These are phyloP conservation scores for Perca flavescens DNA, from an alignment of 2,113 vertebrate species.

Conservation along the genomic window DNA sequence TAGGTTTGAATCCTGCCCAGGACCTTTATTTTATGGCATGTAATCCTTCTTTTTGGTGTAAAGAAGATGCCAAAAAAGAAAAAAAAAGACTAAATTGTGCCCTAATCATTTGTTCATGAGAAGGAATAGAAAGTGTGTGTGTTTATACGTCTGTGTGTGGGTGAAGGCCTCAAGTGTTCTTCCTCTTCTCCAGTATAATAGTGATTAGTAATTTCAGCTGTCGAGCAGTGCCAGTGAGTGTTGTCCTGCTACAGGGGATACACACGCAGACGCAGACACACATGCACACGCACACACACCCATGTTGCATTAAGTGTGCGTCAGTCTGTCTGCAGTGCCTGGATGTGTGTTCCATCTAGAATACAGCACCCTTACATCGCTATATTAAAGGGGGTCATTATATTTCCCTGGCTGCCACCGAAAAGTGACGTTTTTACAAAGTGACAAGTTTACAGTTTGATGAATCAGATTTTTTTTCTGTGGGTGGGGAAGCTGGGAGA, in stretches of 20 bases:
- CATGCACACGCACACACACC: conserved; percentile 16
- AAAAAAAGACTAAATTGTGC: conserved; percentile 25
- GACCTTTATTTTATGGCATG: conserved; percentile 27
- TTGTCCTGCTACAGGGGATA: conserved; percentile 65
- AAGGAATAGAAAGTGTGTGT: conserved; percentile 13
- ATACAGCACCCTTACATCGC: conserved; percentile 81
- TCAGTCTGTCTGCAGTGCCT: conserved; percentile 67
- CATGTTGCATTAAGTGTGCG: conserved; percentile 61
- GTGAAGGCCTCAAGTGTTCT: conserved; percentile 59
- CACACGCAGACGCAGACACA: background rate
- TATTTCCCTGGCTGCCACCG: conserved; percentile 82
- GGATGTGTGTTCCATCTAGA: conserved; percentile 78
- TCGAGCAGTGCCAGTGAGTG: conserved; percentile 47
- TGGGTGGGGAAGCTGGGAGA: conserved; percentile 47
- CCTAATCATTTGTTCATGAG: conserved; percentile 50
- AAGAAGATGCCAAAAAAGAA: conserved; percentile 26
- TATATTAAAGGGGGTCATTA: conserved; percentile 87
- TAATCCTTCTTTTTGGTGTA: conserved; percentile 25
- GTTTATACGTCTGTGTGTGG: conserved; percentile 12
- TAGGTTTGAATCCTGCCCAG: conserved; percentile 17
- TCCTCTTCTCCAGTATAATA: conserved; percentile 55
- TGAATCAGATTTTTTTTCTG: conserved; percentile 82
- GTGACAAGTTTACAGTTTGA: conserved; percentile 89
- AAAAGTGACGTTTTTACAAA: conserved; percentile 86
- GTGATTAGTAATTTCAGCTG: conserved; percentile 77